phyloP scores from a whole-genome alignment of 2,888 invertebrate genomes.

The Napeogenes inachia region DNA sequence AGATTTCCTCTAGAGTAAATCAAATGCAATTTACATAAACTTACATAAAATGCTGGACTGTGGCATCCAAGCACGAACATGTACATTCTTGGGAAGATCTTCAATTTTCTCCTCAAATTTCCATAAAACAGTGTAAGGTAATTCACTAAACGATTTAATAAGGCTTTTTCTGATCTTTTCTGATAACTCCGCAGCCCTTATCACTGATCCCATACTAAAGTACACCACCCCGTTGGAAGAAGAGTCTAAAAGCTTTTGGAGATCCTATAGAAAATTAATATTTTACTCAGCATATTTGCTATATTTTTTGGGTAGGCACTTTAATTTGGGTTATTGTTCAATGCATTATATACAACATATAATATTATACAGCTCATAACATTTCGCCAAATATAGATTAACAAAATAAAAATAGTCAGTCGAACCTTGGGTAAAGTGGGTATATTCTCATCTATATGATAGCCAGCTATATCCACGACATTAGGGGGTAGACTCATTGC shows the following conservation, averaged over 20 bases:
- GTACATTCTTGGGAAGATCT: conserved; percentile 57
- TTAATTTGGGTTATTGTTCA: too few species aligned
- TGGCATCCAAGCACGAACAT: conserved; percentile 67
- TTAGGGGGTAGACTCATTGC: conserved; percentile 47
- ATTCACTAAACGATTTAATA: conserved; percentile 39
- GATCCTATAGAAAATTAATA: conserved; percentile 39
- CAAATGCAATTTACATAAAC: not conserved
- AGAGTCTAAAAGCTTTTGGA: conserved; percentile 50
- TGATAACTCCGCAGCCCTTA: conserved; percentile 41
- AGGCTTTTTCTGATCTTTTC: conserved; percentile 37
- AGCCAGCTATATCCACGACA: conserved; percentile 51
- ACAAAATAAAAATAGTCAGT: too few species aligned
- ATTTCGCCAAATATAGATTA: too few species aligned
- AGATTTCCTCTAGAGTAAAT: too few species aligned
- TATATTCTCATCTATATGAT: conserved; percentile 46
- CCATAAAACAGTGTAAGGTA: conserved; percentile 66
- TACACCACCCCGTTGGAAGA: conserved; percentile 54
- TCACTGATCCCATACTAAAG: conserved; percentile 60
- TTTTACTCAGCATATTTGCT: too few species aligned
- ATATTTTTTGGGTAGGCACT: too few species aligned
- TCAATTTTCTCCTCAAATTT: conserved; percentile 62
- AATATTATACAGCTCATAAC: too few species aligned
- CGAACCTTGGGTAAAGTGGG: conserved; percentile 50
- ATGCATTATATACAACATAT: too few species aligned
- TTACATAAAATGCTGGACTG: conserved; percentile 70